These are phyloP conservation scores for Atherinomorus stipes DNA, from an alignment of 2,113 vertebrate genomes.

Conservation along the genomic window DNA sequence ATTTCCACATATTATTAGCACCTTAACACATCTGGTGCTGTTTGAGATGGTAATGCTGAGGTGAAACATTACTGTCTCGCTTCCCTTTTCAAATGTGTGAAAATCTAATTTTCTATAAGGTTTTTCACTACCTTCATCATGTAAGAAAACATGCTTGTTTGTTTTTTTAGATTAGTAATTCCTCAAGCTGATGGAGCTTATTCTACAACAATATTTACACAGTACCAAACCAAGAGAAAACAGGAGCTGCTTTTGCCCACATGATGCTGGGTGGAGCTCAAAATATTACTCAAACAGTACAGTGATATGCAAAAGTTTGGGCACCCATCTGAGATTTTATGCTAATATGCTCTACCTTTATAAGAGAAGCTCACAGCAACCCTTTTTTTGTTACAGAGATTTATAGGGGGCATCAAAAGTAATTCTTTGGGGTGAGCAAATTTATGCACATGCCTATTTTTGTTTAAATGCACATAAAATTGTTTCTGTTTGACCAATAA, in stretches of 20 bases:
- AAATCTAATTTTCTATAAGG: conserved; percentile 9
- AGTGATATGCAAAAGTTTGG: too few relatives aligned
- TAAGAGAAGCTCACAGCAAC: too few relatives aligned
- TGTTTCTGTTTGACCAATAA: too few relatives aligned
- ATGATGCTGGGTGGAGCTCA: not conserved
- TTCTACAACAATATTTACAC: not conserved
- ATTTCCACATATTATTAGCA: conserved; percentile 62
- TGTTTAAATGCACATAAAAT: too few relatives aligned
- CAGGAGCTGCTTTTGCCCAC: not conserved
- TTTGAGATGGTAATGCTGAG: conserved; percentile 25
- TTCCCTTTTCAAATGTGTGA: conserved; percentile 30
- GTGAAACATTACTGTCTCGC: conserved; percentile 14
- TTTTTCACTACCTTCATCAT: not conserved
- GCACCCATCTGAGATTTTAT: too few relatives aligned
- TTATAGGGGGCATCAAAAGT: too few relatives aligned
- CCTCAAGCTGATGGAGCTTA: not conserved
- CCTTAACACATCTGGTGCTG: conserved; percentile 51
- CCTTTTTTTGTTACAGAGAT: too few relatives aligned
- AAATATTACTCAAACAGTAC: not conserved
- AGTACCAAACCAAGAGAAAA: not conserved
- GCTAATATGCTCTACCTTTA: too few relatives aligned
- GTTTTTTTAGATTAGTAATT: not conserved
- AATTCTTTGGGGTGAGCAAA: too few relatives aligned
- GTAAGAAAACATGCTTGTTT: not conserved
- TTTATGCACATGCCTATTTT: too few relatives aligned